Base-by-base conservation (phyloP, 2,888 invertebrate species). In the Prostheceraeus crozeri region DNA sequence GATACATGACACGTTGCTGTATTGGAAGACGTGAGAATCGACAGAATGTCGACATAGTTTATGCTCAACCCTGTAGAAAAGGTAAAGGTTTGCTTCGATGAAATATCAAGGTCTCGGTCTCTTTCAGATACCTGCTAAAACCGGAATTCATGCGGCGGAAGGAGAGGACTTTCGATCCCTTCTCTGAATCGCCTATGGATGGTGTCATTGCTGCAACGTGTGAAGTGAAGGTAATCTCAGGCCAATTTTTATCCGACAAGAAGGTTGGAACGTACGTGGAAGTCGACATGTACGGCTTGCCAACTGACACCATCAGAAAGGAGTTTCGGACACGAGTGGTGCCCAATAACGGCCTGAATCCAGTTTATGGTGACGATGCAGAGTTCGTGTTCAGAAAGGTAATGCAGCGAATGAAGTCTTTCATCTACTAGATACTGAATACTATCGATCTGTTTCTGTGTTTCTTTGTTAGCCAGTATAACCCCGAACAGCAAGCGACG, bases 201-300 rank as follows among this genome's bases (percentile, higher is more conserved):
- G 98, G 98, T 65, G 96, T 99, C 0, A 98, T 99, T 70, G 98
- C 98, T 0, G 98, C 94, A 0, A 89, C 89, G 75, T 98, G 96
- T 75, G 85, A 90, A 60, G 94, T 98, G 8, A 87, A 91, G 85
- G 87, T 93, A 25, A 94, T 98, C 70, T 94, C 96, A 30, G 98
- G 96, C 0, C 98, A 98, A 81, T 98, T 98, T 79, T 83, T 98
- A 72, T 96, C 94, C 0, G 98, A 98, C 78, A 93, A 93, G 78
- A 96, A 94, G 77, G 86, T 94, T 56, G 94, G 96, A 25, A 98
- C 98, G 0, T 98, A 94, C 14, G 96, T 98, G 16, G 98, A 98
- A 77, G 96, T 98, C 63, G 98, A 99, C 78, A 99, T 99, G 98
- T 85, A 84, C 72, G 85, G 85, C 35, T 80, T 99, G 67, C 96